Base-by-base conservation (phyloP, 2,113 vertebrate species). In the Cyanoramphus novaezelandiae region DNA sequence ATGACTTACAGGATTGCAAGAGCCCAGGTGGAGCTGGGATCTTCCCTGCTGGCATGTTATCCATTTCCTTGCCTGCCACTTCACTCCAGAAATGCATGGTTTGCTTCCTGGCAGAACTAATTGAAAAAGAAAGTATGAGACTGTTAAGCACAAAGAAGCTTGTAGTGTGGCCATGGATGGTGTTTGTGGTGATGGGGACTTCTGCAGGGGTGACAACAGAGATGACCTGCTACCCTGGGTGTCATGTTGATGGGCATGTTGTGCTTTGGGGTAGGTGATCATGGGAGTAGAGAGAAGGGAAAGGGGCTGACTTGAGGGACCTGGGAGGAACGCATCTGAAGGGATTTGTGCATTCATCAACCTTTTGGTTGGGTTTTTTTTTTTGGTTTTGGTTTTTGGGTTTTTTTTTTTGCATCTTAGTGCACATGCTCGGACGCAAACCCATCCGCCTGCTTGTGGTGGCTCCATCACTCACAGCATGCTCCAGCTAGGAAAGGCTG, bases 391-490 rank as follows among this genome's bases (percentile, higher is more conserved):
- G 41, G 41, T 37, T 15, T 6, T 41, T n/a, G n/a, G n/a, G n/a
- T 13, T 11, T 24, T 20, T 67, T 24, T 35, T 52, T 69, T n/a
- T 71, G n/a, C 9, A 24, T 69, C 79, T 84, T 72, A 17, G 15
- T 31, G n/a, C 21, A 25, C 37, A 44, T 53, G n/a, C 31, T 64
- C 68, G 31, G 82, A 82, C 72, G 5, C 77, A 67, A 70, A 74
- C 55, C 52, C 80, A 82, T 43, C 70, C 23, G 17, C 46, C 35
- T 70, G 41, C 35, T 18, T 11, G 3, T 67, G 37, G 76, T 89
- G 80, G 77, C 21, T 37, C 64, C 84, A 88, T 96, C 90, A 64
- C 52, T 97, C 86, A 89, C 24, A 23, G 71, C 37, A 33, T 35
- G n/a, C 49, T 89, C 47, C 53, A 65, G 64, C 70, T 72, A 83